These are phyloP conservation scores for Chaetodon trifasciatus DNA, from an alignment of 2,797 vertebrate species.

Conservation along the genomic window DNA sequence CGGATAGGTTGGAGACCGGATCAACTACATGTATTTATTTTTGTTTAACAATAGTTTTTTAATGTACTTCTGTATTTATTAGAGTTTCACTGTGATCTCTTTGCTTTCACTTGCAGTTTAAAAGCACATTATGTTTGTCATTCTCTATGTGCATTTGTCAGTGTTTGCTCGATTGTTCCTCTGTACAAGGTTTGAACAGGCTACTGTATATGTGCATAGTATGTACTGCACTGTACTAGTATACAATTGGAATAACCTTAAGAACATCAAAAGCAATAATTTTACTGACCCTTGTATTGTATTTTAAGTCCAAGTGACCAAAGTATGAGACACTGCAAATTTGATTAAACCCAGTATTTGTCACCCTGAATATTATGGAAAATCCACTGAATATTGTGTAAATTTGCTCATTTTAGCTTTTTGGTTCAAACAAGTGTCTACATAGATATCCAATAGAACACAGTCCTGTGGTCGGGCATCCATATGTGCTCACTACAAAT, in stretches of 20 bases:
- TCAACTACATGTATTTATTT: background rate
- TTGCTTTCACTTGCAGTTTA: background rate
- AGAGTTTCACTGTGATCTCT: background rate
- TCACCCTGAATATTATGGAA: background rate
- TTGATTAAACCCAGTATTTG: background rate
- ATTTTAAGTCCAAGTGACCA: background rate
- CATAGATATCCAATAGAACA: slow-evolving; percentile 1
- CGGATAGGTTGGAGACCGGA: background rate
- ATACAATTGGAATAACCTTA: background rate
- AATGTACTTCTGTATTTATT: background rate
- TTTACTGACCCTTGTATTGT: background rate
- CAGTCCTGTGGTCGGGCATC: slow-evolving; percentile 1
- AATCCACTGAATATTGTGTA: slow-evolving; percentile 2
- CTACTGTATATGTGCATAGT: background rate
- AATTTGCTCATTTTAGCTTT: slow-evolving; percentile 25
- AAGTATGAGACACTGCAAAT: background rate
- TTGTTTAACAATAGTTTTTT: background rate
- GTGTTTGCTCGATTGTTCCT: background rate
- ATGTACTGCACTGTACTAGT: background rate
- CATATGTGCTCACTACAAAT: slow-evolving; percentile 1
- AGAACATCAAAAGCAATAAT: background rate
- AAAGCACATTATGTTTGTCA: background rate
- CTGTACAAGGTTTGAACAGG: background rate
- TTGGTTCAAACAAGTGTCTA: background rate
- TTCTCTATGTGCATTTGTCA: background rate